Conservation (phyloP, 1,140 invertebrate genomes). For the Micrasema longulum region DNA sequence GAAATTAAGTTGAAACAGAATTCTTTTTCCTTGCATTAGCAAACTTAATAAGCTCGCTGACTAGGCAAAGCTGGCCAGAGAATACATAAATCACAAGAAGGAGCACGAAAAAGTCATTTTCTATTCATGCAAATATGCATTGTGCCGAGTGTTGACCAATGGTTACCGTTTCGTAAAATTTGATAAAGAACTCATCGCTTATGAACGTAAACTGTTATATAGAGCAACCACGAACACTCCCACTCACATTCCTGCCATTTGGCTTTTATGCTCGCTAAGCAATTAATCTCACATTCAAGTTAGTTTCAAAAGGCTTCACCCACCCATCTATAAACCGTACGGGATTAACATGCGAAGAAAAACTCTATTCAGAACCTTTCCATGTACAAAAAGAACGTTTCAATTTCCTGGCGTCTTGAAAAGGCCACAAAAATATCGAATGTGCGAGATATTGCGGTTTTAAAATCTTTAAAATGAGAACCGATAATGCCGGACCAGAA, state of each 20-base stretch:
- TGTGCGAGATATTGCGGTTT: too few species aligned
- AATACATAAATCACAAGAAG: too few species aligned
- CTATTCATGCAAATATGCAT: too few species aligned
- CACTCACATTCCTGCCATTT: background rate
- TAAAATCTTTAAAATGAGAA: too few species aligned
- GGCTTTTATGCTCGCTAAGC: background rate
- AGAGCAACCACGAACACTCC: background rate
- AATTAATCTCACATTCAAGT: background rate
- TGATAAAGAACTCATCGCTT: background rate
- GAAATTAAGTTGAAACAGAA: too few species aligned
- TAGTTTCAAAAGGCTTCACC: background rate
- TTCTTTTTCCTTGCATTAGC: too few species aligned
- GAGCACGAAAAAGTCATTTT: too few species aligned
- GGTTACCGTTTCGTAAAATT: background rate
- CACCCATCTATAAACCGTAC: background rate
- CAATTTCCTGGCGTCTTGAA: background rate
- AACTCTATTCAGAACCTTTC: background rate
- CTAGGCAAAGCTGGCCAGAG: too few species aligned
- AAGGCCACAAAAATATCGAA: too few species aligned
- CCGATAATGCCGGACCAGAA: too few species aligned
- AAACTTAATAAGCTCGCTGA: too few species aligned
- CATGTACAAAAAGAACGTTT: background rate
- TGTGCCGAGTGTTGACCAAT: background rate
- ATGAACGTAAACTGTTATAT: too few species aligned
- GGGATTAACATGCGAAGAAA: constrained; percentile 4